Conservation (phyloP, 2,888 invertebrate species). For the Idaea straminata region DNA sequence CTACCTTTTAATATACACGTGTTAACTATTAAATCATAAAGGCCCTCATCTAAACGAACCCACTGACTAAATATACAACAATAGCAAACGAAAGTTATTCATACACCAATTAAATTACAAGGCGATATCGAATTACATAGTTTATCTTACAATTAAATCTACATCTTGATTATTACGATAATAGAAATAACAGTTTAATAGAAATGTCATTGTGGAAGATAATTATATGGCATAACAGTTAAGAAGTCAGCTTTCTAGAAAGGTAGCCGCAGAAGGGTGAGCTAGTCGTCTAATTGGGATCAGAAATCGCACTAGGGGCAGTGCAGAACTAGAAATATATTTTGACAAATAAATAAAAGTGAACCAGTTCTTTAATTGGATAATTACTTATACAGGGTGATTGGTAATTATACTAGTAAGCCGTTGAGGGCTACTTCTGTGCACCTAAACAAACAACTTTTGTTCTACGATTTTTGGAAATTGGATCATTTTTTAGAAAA, state of each 20-base stretch:
- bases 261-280: constrained; percentile 31
- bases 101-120: constrained; percentile 20
- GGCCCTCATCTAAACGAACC: constrained; percentile 8
- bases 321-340: not conserved
- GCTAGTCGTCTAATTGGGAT: not conserved
- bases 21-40: too few relatives aligned
- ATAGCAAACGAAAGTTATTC: constrained; percentile 15
- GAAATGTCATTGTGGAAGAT: constrained; percentile 63
- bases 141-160: constrained; percentile 36
- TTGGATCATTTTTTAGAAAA: too few relatives aligned
- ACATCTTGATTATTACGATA: constrained; percentile 44
- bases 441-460: too few relatives aligned
- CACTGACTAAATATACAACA: constrained; percentile 11
- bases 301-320: not conserved
- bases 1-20: too few relatives aligned
- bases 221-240: constrained; percentile 62
- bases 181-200: constrained; percentile 53
- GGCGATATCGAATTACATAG: constrained; percentile 4
- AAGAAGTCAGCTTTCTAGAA: constrained; percentile 71
- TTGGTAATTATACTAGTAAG: too few relatives aligned
- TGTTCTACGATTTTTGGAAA: too few relatives aligned
- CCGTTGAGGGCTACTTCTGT: too few relatives aligned
- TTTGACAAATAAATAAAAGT: not conserved
- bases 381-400: too few relatives aligned
- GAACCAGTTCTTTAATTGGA: too few relatives aligned